Conservation (phyloP, 2,113 vertebrate species). For the Eurypyga helias region DNA sequence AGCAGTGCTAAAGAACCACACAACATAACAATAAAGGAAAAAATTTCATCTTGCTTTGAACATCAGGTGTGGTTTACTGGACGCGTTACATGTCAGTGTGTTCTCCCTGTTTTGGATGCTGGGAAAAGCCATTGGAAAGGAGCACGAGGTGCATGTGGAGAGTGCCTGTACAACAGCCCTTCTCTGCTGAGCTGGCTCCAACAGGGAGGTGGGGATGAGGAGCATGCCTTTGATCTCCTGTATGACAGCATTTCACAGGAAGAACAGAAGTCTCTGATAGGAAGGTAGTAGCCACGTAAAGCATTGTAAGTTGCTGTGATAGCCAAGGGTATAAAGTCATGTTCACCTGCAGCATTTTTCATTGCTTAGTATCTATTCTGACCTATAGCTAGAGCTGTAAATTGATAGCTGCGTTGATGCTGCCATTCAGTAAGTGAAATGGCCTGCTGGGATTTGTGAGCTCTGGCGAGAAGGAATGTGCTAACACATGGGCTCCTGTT, state of each 20-base stretch:
- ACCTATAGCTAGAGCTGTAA: neutral
- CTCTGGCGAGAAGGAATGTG: neutral
- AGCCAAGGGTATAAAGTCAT: neutral
- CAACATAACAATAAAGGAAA: neutral
- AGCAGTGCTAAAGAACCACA: neutral
- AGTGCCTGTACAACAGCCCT: neutral
- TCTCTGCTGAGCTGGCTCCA: neutral
- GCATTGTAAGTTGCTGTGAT: neutral
- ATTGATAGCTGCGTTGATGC: neutral
- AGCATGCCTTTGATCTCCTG: neutral
- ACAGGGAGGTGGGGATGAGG: neutral
- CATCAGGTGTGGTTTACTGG: neutral
- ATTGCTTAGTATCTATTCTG: neutral
- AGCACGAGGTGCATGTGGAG: rapidly evolving
- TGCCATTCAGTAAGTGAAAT: neutral
- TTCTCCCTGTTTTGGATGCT: neutral
- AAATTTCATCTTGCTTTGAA: neutral
- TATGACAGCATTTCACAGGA: neutral
- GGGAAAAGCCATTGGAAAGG: neutral
- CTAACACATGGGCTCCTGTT: neutral
- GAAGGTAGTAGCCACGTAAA: neutral
- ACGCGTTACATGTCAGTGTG: neutral
- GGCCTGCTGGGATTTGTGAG: neutral
- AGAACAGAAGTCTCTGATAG: neutral
- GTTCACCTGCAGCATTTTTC: neutral